Evolutionary conservation across 2,888 invertebrate genomes (phyloP), one percentile per base, ranked within the genome.

Genomic region (Anodontia alba): DNA sequence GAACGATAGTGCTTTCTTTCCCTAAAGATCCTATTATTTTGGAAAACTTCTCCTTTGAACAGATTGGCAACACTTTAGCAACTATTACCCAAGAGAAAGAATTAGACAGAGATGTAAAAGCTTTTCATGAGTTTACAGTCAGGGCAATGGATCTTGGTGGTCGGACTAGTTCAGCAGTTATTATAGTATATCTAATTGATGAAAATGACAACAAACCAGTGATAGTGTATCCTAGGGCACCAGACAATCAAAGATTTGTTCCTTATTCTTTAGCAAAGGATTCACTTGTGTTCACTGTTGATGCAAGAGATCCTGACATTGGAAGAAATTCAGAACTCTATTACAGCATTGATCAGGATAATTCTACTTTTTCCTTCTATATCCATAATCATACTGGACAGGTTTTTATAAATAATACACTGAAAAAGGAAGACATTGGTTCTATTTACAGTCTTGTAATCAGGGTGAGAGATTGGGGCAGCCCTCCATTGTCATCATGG

Each of bases 131-230:
- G 57, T 91, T 93, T 80, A 80, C 83, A 23, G 88, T 93, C 0
- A 77, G 86, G 33, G 92, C 91, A 1, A 86, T 74, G 15, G 93
- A 93, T 76, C 83, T 87, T 38, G 93, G 94, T 8, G 67, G 83
- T 8, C 90, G 90, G 5, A 68, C 90, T 38, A 87, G 90, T 43
- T 88, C 91, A 7, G 89, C 88, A 3, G 83, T 78, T 3, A 88
- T 93, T 0, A 84, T 76, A 12, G 81, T 93, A 12, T 81, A 86
- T 43, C 88, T 93, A 0, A 77, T 83, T 12, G 93, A 93, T 73
- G 81, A 89, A 17, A 93, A 93, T 70, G 93, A 93, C 71, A 91
- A 93, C 71, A 42, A 76, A 0, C 93, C 93, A 0, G 75, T 87
- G 17, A 91, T 93, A 49, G 78, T 82, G 7, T 92, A 90, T 54